Evolutionary conservation across 2,888 invertebrate genomes (phyloP).

Genomic region (Tetragonula carbonaria): DNA sequence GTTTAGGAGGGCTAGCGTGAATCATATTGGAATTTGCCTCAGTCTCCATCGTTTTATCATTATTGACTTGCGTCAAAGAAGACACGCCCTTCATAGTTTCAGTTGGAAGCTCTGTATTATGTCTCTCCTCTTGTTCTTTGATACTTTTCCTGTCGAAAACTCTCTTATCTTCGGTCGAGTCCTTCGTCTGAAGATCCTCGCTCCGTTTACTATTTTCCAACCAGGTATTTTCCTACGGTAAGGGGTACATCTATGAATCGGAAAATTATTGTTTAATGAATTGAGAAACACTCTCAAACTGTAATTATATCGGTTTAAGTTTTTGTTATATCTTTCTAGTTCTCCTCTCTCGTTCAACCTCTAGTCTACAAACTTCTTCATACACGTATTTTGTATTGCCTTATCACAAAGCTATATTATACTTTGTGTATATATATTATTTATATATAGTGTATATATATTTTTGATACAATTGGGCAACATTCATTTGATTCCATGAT

Average conservation of each 20-base stretch:
- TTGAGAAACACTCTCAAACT: neutral
- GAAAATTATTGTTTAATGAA: slow-evolving; percentile 38
- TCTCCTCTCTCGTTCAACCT: neutral
- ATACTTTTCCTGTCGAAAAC: slow-evolving; percentile 34
- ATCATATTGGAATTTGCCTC: slow-evolving; percentile 56
- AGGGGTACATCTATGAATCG: slow-evolving; percentile 49
- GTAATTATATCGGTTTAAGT: neutral
- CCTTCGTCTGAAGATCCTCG: slow-evolving; percentile 50
- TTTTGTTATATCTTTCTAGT: neutral
- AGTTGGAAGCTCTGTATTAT: slow-evolving; percentile 30
- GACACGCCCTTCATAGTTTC: slow-evolving; percentile 24
- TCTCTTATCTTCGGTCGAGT: slow-evolving; percentile 33
- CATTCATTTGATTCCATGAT: neutral
- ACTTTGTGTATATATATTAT: neutral
- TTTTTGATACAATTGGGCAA: neutral
- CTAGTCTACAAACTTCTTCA: neutral
- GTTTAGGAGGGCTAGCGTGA: slow-evolving; percentile 45
- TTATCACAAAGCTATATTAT: neutral
- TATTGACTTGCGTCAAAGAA: slow-evolving; percentile 36
- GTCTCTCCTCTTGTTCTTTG: slow-evolving; percentile 25
- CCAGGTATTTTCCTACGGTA: slow-evolving; percentile 68
- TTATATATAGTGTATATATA: too few relatives aligned
- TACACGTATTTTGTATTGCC: neutral
- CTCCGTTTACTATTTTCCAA: slow-evolving; percentile 31
- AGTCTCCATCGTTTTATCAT: slow-evolving; percentile 71